Percentiles rank a stretch among this genome's conserved stretches.
Conservation (phyloP, 1,140 invertebrate species). For the Drosophila ambigua region DNA sequence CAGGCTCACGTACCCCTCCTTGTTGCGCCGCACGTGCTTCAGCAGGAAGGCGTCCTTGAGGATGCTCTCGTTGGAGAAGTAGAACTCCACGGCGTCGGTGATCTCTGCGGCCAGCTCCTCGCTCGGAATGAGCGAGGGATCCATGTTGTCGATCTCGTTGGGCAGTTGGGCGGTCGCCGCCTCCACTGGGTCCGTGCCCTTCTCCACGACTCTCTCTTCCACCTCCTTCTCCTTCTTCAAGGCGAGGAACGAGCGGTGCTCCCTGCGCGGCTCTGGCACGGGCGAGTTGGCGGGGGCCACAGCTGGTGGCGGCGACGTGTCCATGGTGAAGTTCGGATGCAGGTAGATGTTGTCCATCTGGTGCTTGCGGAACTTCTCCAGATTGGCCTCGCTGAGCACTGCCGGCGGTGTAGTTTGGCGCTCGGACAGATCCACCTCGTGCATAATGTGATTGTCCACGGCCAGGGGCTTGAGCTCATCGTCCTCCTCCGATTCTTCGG, state of each 20-base stretch:
- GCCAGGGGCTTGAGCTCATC: conserved; percentile 81
- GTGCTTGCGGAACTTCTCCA: conserved; percentile 75
- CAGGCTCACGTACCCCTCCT: conserved; percentile 96
- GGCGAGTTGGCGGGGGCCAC: conserved; percentile 66
- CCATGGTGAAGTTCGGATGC: conserved; percentile 75
- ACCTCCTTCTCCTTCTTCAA: conserved; percentile 62
- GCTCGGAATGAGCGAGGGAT: conserved; percentile 84
- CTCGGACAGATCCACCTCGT: conserved; percentile 49
- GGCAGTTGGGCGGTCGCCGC: conserved; percentile 4
- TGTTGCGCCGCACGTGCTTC: conserved; percentile 96
- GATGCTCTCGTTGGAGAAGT: conserved; percentile 97
- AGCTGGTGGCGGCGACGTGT: conserved; percentile 67
- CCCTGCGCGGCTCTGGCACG: conserved; percentile 53
- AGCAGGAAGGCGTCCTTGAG: conserved; percentile 97
- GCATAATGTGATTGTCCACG: conserved; percentile 78
- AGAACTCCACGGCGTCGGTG: conserved; percentile 94
- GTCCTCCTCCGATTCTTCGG: conserved; percentile 79
- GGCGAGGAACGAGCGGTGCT: conserved; percentile 73
- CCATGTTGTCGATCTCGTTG: conserved; percentile 73
- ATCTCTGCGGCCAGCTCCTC: conserved; percentile 91
- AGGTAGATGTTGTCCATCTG: conserved; percentile 80
- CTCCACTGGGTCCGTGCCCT: background rate
- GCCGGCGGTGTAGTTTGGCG: conserved; percentile 40
- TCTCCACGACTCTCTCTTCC: conserved; percentile 25
- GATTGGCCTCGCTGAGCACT: conserved; percentile 73